Base-by-base conservation (phyloP, 2,888 invertebrate species). In the Morpho achilles region DNA sequence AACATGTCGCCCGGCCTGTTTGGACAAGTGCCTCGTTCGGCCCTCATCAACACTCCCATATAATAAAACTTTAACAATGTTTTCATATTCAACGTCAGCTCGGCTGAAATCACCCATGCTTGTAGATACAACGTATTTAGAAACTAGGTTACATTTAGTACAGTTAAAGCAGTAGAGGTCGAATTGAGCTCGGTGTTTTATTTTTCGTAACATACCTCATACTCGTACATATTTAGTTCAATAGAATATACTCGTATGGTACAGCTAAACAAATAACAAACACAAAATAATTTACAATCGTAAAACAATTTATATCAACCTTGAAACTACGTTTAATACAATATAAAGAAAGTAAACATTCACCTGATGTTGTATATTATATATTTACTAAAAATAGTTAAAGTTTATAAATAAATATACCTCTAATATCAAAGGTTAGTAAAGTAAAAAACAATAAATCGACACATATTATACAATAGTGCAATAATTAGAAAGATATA, bases 11-110 rank as follows among this genome's bases (percentile, higher is more conserved):
- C 67, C 62, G 68, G 71, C 69, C 52, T 90, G 88, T 90, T 89
- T 90, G 87, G 81, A 88, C 88, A 90, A 88, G 87, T 87, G 87
- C 71, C 75, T 71, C 73, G 72, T 68, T 69, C 80, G 84, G 83
- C 87, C 87, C 87, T 87, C 87, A 81, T 84, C 84, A 84, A 81
- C 85, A 84, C 82, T 73, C 78, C 79, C 79, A 79, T 81, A 80
- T 80, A 84, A 85, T 88, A 83, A 87, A 87, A 87, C 78, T 85
- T 87, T 87, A 88, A 89, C 85, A 85, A 87, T 88, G 87, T 90
- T 89, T 87, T 88, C 82, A 84, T 83, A 86, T 83, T 83, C 83
- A 82, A 84, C 82, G 79, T 76, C 76, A 67, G 74, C 66, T 65
- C 67, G 67, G 55, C 75, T 77, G 70, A 76, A 80, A 79, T 74